Evolutionary conservation across 1,140 invertebrate genomes (phyloP).

Genomic region (Trialeurodes vaporariorum): DNA sequence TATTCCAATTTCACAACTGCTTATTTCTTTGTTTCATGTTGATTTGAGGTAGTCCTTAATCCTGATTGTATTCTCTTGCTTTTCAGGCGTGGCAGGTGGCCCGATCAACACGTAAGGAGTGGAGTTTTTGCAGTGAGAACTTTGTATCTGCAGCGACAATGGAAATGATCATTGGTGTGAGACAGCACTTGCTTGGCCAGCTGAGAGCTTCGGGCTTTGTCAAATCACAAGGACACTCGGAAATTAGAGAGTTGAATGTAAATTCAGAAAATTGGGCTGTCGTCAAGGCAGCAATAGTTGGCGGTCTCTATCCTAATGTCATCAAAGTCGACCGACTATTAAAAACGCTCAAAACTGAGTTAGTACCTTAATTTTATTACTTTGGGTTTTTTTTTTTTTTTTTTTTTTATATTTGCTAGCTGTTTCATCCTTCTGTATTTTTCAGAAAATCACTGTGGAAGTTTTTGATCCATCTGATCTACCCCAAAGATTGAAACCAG

Average conservation of each 20-base stretch:
- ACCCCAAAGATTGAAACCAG: no score
- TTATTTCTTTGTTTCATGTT: no score
- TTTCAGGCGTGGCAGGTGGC: slow-evolving; percentile 49
- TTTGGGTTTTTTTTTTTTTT: no score
- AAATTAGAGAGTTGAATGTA: slow-evolving; percentile 64
- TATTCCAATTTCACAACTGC: no score
- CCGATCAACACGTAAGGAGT: slow-evolving; percentile 50
- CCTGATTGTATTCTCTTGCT: slow-evolving; percentile 11
- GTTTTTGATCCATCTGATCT: no score
- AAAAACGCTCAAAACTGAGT: slow-evolving; percentile 46
- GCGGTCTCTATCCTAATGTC: slow-evolving; percentile 79
- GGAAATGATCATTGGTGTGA: slow-evolving; percentile 69
- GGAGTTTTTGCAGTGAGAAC: slow-evolving; percentile 63
- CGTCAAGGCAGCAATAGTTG: slow-evolving; percentile 78
- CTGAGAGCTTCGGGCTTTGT: slow-evolving; percentile 76
- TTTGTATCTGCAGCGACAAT: slow-evolving; percentile 70
- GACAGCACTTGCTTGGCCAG: slow-evolving; percentile 70
- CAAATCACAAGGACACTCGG: slow-evolving; percentile 38
- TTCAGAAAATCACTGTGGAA: no score
- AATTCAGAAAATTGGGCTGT: slow-evolving; percentile 86
- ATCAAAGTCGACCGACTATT: slow-evolving; percentile 52
- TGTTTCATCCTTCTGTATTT: no score
- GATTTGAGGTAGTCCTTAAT: no score
- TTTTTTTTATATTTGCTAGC: no score
- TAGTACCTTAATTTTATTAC: no score